Conservation (phyloP, 2,888 invertebrate genomes). For the Endotricha flammealis region DNA sequence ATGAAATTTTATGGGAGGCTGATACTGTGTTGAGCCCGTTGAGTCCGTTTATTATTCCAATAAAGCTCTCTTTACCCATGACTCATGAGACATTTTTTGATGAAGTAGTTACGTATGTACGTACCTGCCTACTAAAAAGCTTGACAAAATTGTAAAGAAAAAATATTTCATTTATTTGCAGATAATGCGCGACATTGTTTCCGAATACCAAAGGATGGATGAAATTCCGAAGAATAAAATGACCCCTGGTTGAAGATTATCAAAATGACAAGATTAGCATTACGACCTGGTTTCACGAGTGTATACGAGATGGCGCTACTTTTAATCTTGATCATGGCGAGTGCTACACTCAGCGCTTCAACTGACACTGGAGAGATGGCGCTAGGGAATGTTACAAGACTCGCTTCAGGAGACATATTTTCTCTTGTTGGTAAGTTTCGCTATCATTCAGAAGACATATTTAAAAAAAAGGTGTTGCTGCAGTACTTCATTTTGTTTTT, state of each 20-base stretch:
- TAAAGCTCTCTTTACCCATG: too few relatives aligned
- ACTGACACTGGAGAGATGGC: slow-evolving; percentile 51
- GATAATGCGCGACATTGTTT: slow-evolving; percentile 27
- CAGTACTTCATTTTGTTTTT: too few relatives aligned
- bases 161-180: slow-evolving; percentile 26
- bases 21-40: too few relatives aligned
- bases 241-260: slow-evolving; percentile 31
- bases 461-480: too few relatives aligned
- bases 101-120: too few relatives aligned
- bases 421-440: slow-evolving; percentile 65
- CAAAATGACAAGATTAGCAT: slow-evolving; percentile 31
- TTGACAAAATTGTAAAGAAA: too few relatives aligned
- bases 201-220: slow-evolving; percentile 22
- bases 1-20: too few relatives aligned
- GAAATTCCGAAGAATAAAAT: slow-evolving; percentile 15
- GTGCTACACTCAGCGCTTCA: slow-evolving; percentile 29
- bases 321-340: slow-evolving; percentile 32
- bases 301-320: slow-evolving; percentile 50
- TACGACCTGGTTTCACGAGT: slow-evolving; percentile 20
- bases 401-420: slow-evolving; percentile 80
- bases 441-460: slow-evolving; percentile 1
- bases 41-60: too few relatives aligned
- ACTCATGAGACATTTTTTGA: too few relatives aligned
- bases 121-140: too few relatives aligned
- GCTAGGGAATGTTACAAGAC: slow-evolving; percentile 75